Evolutionary conservation across 2,797 vertebrate genomes (phyloP).

Genomic region (Scolopax bukidnonensis): DNA sequence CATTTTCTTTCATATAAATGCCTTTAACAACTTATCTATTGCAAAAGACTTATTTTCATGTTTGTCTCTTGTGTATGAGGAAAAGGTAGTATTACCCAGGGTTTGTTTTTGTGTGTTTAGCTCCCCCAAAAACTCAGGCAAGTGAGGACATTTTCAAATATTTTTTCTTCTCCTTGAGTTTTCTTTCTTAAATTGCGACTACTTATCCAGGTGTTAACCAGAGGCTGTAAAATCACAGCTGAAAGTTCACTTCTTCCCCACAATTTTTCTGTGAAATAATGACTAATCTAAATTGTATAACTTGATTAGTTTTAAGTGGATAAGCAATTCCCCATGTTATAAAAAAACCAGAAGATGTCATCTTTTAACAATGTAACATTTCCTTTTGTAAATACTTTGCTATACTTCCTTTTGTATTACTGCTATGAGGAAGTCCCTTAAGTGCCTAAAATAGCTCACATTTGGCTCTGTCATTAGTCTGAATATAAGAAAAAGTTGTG

Average conservation of each 20-base stretch:
- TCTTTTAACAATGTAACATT: neutral
- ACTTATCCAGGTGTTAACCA: neutral
- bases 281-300: neutral
- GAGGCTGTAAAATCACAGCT: neutral
- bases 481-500: neutral
- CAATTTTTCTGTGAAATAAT: neutral
- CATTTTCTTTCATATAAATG: neutral
- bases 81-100: neutral
- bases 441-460: neutral
- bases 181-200: neutral
- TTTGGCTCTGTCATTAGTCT: neutral
- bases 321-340: neutral
- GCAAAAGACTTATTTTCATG: neutral
- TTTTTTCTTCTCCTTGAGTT: neutral
- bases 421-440: neutral
- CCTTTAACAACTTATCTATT: neutral
- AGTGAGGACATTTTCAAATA: neutral
- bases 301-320: neutral
- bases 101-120: neutral
- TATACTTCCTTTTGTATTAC: neutral
- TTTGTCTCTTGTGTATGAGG: neutral
- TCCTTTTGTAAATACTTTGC: neutral
- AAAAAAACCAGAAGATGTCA: neutral
- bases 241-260: slow-evolving; percentile 2
- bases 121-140: neutral